Evolutionary conservation across 2,888 invertebrate genomes (phyloP).

Genomic region (Drosophila paracracens): DNA sequence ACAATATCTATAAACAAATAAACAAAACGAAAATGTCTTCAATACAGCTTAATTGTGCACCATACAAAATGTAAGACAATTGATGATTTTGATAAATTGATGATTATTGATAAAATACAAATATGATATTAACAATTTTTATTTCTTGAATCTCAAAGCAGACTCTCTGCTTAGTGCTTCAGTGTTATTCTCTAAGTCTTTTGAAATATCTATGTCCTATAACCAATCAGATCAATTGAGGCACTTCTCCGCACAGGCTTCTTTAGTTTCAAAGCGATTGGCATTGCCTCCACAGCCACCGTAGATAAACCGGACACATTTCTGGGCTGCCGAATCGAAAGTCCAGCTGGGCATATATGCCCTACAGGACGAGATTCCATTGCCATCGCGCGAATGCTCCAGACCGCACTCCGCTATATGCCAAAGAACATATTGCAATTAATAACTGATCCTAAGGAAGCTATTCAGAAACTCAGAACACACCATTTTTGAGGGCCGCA

Average conservation of each 20-base stretch:
- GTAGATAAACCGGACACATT: conserved; percentile 65
- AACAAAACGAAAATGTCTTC: background rate
- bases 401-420: conserved; percentile 57
- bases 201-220: background rate
- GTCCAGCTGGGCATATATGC: conserved; percentile 47
- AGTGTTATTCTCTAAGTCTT: background rate
- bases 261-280: conserved; percentile 59
- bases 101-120: background rate
- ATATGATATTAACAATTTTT: background rate
- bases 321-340: conserved; percentile 34
- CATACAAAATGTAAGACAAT: no score
- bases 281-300: conserved; percentile 72
- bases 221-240: conserved; percentile 26
- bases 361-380: conserved; percentile 27
- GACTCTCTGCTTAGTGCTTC: background rate
- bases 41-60: background rate
- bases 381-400: conserved; percentile 53
- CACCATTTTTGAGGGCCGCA: conserved; percentile 23
- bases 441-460: background rate
- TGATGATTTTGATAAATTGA: no score
- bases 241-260: conserved; percentile 62
- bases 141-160: background rate
- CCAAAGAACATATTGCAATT: background rate
- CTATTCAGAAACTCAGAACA: background rate
- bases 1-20: no score